Base-by-base conservation (phyloP, 2,113 vertebrate species). In the Pterocles burchelli region DNA sequence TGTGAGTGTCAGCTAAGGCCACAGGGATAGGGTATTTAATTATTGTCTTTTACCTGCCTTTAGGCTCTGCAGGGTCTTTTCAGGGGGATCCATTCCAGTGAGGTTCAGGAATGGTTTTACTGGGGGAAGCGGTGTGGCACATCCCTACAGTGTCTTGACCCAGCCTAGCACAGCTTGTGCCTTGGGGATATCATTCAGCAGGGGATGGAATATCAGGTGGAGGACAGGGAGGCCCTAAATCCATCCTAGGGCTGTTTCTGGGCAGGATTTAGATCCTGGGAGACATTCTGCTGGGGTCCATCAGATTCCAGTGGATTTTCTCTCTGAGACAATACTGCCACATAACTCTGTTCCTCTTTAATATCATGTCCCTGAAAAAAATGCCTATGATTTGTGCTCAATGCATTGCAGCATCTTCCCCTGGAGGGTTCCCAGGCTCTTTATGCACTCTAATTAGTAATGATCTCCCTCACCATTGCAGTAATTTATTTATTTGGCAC, bases 371-470 rank as follows among this genome's bases (percentile, higher is more conserved):
- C 21, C 78, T 94, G 54, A 46, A 78, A 92, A 87, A 83, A 70
- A 14, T 10, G 22, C 34, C 7, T 83, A 31, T 57, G 67, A 88
- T 95, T 93, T 94, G 45, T 3, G 5, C 67, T 88, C 62, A 65
- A 0, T 85, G 54, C 67, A 54, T 54, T 61, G 36, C 85, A 94
- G 34, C 45, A 66, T 70, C 25, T 88, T 91, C 54, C 90, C 78
- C 82, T 76, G 62, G 75, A 89, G 95, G 61, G 14, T 93, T 87
- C 85, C 57, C 34, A 85, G 81, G 29, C 62, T 89, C 61, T 85
- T 95, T 79, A 94, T 59, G 34, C 45, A 63, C 71, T 91, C 52
- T 93, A 89, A 93, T 91, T 93, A 95, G 88, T 95, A 94, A 83
- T 85, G 63, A 80, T 93, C 66, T 94, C 46, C 67, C 73, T 83